Evolutionary conservation across 2,113 vertebrate species (phyloP).

Genomic region (Ciconia boyciana): DNA sequence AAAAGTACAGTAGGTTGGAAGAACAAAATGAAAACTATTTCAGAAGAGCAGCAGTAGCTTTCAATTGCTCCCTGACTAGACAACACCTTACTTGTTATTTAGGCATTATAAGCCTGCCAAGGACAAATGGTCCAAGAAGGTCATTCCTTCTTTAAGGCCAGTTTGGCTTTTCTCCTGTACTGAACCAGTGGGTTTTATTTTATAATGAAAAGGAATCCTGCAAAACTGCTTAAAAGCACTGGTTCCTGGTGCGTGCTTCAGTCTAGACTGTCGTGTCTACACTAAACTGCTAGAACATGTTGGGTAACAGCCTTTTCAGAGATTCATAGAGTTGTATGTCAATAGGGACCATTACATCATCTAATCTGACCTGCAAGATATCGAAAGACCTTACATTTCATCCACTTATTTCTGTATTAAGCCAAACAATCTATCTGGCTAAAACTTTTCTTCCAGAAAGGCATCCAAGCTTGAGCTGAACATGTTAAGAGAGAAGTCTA

Average conservation of each 20-base stretch:
- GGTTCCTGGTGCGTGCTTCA: neutral
- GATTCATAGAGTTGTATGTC: neutral
- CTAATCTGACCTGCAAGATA: neutral
- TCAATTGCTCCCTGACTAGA: neutral
- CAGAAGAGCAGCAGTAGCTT: slow-evolving; percentile 10
- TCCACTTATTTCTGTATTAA: neutral
- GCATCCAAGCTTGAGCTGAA: neutral
- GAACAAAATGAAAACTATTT: slow-evolving; percentile 10
- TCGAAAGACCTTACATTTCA: neutral
- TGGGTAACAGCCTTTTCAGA: neutral
- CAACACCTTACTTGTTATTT: neutral
- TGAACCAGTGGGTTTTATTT: neutral
- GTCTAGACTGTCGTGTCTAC: neutral
- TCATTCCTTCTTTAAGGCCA: neutral
- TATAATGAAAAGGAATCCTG: neutral
- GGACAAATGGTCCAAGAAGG: neutral
- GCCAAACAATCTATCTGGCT: neutral
- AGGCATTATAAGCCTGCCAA: neutral
- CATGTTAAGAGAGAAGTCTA: neutral
- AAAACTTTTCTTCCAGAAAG: neutral
- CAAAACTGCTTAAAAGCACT: neutral
- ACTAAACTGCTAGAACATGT: neutral
- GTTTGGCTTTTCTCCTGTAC: neutral
- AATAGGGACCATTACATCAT: neutral
- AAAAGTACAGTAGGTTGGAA: neutral